phyloP scores from a whole-genome alignment of 2,797 vertebrate genomes.

The Steatocranus sp. region DNA sequence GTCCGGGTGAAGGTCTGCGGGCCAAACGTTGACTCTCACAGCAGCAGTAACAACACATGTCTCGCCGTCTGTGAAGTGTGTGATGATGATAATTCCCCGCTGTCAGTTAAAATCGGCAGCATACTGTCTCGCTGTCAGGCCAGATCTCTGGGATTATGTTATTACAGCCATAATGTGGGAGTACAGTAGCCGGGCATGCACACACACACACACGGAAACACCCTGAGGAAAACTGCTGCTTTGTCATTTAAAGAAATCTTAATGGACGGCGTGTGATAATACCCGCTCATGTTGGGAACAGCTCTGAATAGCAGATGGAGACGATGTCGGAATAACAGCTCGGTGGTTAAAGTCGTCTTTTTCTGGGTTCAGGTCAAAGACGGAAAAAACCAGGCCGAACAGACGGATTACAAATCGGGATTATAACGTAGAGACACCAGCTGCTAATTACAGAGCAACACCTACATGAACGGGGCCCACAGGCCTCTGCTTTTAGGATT shows the following conservation, averaged over 20 bases:
- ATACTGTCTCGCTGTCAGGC: slow-evolving; percentile 54
- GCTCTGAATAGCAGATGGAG: background rate
- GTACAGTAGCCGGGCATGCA: background rate
- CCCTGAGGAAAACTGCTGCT: background rate
- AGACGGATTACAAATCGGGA: slow-evolving; percentile 35
- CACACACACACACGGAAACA: background rate
- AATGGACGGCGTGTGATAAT: background rate
- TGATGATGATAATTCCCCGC: slow-evolving; percentile 41
- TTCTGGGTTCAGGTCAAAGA: background rate
- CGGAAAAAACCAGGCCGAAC: background rate
- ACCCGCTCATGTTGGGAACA: background rate
- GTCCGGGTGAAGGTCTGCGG: background rate
- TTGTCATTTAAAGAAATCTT: background rate
- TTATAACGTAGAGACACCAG: slow-evolving; percentile 2
- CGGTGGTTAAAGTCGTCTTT: background rate
- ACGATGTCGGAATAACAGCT: background rate
- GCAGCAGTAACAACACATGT: background rate
- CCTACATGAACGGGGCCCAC: background rate
- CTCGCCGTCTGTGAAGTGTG: slow-evolving; percentile 2
- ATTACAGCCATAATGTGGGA: slow-evolving; percentile 56
- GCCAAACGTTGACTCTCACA: background rate
- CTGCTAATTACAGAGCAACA: background rate
- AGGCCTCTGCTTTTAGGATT: background rate
- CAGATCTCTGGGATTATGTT: slow-evolving; percentile 68
- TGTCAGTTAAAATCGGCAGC: slow-evolving; percentile 56